Evolutionary conservation across 2,113 vertebrate genomes (phyloP).

Genomic region (Xiphias gladius): DNA sequence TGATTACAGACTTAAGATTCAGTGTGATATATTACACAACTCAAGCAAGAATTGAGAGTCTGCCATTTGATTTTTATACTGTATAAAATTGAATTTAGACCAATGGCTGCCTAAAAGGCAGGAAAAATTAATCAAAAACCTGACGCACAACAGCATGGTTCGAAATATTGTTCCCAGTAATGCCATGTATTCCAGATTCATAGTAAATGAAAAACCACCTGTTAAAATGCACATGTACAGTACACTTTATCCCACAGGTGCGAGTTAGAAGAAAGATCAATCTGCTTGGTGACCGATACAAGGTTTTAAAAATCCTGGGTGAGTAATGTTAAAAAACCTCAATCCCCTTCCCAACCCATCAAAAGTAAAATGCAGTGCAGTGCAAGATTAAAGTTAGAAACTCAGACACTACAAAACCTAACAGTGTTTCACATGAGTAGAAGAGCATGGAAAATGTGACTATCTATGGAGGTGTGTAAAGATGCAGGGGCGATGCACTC

Average conservation of each 20-base stretch:
- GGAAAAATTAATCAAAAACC: neutral
- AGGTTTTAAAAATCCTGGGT: neutral
- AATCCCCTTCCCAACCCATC: neutral
- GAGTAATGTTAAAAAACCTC: conserved; percentile 13
- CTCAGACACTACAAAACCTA: conserved; percentile 7
- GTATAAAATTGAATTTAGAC: neutral
- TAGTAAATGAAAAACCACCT: neutral
- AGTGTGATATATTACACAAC: neutral
- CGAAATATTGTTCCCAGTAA: neutral
- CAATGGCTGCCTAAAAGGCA: neutral
- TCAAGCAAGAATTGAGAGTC: neutral
- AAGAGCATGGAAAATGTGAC: conserved; percentile 69
- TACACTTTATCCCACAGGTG: neutral
- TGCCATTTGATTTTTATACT: neutral
- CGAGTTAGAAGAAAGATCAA: neutral
- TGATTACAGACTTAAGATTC: neutral
- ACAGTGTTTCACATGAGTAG: neutral
- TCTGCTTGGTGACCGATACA: neutral
- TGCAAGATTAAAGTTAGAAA: neutral
- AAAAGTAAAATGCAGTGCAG: neutral
- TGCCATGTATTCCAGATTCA: neutral
- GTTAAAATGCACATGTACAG: neutral
- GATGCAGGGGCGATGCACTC: conserved; percentile 50
- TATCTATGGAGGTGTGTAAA: conserved; percentile 45
- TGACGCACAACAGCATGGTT: neutral